phyloP scores from a whole-genome alignment of 2,113 vertebrate species.

The Melanerpes aurifrons region DNA sequence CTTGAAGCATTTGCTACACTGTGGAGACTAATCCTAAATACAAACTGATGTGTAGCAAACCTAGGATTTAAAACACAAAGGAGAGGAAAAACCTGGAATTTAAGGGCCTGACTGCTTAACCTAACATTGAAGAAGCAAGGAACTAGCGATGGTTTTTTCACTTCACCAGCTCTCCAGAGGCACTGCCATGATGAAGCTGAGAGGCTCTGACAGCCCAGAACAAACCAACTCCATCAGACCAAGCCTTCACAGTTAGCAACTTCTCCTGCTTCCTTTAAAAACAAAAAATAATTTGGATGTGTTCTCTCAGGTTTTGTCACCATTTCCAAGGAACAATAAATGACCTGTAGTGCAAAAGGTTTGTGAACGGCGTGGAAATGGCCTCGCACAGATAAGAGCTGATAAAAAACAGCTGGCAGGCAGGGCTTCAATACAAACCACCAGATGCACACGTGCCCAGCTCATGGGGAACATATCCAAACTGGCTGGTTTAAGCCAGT shows the following conservation, averaged over 20 bases:
- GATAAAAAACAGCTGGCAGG: neutral
- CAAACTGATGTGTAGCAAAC: neutral
- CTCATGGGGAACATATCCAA: neutral
- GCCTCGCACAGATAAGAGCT: neutral
- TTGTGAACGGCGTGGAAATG: neutral
- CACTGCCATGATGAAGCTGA: neutral
- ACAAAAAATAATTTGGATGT: neutral
- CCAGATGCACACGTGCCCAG: neutral
- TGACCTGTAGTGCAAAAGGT: neutral
- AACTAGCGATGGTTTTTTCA: accelerated
- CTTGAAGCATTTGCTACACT: neutral
- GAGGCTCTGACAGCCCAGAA: neutral
- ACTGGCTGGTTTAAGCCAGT: neutral
- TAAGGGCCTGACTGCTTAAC: neutral
- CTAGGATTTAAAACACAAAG: neutral
- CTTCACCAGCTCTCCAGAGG: neutral
- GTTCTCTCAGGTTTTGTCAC: neutral
- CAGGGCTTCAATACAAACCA: neutral
- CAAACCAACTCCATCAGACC: neutral
- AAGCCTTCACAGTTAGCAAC: neutral
- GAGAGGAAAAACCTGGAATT: neutral
- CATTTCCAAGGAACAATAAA: neutral
- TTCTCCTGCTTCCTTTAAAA: neutral
- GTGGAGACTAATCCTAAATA: neutral
- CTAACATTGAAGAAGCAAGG: neutral